Evolutionary conservation across 2,888 invertebrate genomes (phyloP).

Genomic region (Allophyes oxyacanthae): DNA sequence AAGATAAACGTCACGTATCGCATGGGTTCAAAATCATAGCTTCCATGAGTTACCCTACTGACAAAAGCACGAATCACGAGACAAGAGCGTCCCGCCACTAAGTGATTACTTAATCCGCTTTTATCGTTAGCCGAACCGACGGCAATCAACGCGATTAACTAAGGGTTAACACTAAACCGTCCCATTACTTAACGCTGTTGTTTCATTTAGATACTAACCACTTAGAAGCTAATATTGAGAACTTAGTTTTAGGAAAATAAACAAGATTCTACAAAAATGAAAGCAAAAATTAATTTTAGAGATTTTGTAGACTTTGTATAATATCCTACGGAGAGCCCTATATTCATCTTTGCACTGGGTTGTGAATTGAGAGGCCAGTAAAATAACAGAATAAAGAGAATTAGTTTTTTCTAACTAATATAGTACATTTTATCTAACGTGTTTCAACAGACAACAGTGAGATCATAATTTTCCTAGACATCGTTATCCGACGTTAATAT

Average conservation of each 20-base stretch:
- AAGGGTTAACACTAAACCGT: constrained; percentile 76
- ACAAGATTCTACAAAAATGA: background rate
- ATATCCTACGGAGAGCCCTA: too few species aligned
- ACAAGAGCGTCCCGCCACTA: constrained; percentile 69
- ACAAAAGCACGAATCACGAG: constrained; percentile 60
- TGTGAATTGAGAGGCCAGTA: too few species aligned
- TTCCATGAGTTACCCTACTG: constrained; percentile 38
- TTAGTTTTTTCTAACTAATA: too few species aligned
- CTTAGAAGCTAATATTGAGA: constrained; percentile 49
- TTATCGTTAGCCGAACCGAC: constrained; percentile 69
- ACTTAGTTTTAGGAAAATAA: constrained; percentile 8
- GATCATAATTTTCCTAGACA: constrained; percentile 35
- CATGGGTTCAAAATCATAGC: constrained; percentile 31
- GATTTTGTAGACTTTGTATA: too few species aligned
- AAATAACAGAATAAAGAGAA: too few species aligned
- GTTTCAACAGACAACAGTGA: background rate
- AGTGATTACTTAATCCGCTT: constrained; percentile 83
- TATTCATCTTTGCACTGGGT: too few species aligned
- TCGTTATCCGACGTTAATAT: constrained; percentile 65
- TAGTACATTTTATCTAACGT: too few species aligned
- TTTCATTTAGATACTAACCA: constrained; percentile 57
- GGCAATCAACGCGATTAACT: constrained; percentile 84
- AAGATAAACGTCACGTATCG: constrained; percentile 6
- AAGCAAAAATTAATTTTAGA: too few species aligned
- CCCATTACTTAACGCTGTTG: constrained; percentile 65